Evolutionary conservation across 2,888 invertebrate genomes (phyloP).

Genomic region (Hofmannophila pseudospretella): DNA sequence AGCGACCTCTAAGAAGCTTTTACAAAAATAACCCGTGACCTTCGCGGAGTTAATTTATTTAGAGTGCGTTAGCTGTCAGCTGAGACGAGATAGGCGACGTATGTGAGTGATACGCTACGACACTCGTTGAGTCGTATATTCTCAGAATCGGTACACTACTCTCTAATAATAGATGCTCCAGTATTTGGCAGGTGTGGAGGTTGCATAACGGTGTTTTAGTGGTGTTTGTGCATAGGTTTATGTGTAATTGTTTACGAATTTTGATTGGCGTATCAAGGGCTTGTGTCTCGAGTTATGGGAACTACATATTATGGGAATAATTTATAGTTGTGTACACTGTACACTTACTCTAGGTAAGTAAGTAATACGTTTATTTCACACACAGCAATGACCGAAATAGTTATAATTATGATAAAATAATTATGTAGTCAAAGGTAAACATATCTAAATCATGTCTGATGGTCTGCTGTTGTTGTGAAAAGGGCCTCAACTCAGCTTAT

Average conservation of each 20-base stretch:
- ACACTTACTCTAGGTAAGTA: too few species aligned
- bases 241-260: slow-evolving; percentile 3
- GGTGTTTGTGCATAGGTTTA: neutral
- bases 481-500: too few species aligned
- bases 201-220: slow-evolving; percentile 10
- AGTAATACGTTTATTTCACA: too few species aligned
- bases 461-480: too few species aligned
- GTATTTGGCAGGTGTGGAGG: slow-evolving; percentile 16
- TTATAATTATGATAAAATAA: too few species aligned
- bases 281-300: neutral
- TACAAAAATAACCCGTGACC: slow-evolving; percentile 45
- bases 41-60: slow-evolving; percentile 43
- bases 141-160: slow-evolving; percentile 5
- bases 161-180: slow-evolving; percentile 12
- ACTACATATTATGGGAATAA: too few species aligned
- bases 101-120: slow-evolving; percentile 1
- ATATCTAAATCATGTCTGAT: too few species aligned
- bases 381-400: too few species aligned
- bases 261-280: slow-evolving; percentile 7
- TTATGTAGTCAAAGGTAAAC: too few species aligned
- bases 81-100: slow-evolving; percentile 3
- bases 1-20: slow-evolving; percentile 18
- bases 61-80: slow-evolving; percentile 18
- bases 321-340: too few species aligned
- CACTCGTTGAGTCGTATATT: neutral